These are phyloP conservation scores for Ichneumoninae sp. DNA, from an alignment of 2,888 invertebrate species.

Conservation along the genomic window DNA sequence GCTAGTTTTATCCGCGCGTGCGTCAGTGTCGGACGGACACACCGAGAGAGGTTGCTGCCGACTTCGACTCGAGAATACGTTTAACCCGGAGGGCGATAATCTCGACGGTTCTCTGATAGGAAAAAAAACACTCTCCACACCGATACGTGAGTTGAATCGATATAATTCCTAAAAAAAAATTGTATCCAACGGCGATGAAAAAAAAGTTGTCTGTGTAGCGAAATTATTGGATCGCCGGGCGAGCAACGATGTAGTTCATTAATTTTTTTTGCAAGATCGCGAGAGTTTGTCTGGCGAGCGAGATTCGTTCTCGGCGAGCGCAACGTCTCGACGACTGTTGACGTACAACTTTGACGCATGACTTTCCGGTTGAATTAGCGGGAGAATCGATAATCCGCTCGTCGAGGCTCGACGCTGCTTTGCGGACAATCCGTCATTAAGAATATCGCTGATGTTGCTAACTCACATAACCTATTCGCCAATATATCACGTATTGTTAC, in stretches of 20 bases:
- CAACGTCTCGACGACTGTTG: background rate
- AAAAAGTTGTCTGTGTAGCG: background rate
- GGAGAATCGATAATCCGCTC: background rate
- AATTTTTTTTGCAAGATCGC: background rate
- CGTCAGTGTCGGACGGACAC: conserved; percentile 61
- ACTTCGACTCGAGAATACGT: conserved; percentile 50
- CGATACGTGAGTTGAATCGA: conserved; percentile 3
- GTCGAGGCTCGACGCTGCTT: background rate
- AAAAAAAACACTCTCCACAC: conserved; percentile 3
- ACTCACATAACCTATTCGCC: conserved; percentile 11
- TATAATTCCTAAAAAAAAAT: background rate
- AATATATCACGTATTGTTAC: conserved; percentile 5
- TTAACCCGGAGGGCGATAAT: conserved; percentile 56
- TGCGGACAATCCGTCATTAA: background rate
- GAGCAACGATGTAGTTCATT: background rate
- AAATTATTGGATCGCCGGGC: background rate
- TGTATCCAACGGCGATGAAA: background rate
- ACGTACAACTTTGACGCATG: background rate
- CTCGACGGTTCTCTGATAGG: conserved; percentile 31
- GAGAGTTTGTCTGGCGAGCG: too few species aligned
- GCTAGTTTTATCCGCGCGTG: conserved; percentile 69
- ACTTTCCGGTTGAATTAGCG: background rate
- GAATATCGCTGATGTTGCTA: background rate
- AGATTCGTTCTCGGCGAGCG: background rate
- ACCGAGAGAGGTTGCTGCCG: conserved; percentile 41